Conservation (phyloP, 2,797 vertebrate species). For the Karalla daura region DNA sequence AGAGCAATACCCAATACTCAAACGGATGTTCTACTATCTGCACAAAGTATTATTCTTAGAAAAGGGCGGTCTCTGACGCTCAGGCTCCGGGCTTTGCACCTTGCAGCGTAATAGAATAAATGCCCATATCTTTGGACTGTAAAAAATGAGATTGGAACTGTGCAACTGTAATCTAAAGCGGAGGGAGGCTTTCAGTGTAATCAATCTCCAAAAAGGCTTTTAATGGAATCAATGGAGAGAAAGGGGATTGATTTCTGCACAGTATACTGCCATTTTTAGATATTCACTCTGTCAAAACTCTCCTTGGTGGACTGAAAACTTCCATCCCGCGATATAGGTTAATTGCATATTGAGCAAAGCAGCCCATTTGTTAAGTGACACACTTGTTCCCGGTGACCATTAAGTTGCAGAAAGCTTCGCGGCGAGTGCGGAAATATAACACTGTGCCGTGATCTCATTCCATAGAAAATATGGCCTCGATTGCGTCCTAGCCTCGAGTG, state of each 20-base stretch:
- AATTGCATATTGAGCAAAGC: slow-evolving; percentile 80
- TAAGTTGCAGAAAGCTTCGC: slow-evolving; percentile 43
- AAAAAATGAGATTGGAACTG: slow-evolving; percentile 74
- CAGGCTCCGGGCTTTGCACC: slow-evolving; percentile 67
- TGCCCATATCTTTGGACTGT: slow-evolving; percentile 71
- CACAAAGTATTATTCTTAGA: slow-evolving; percentile 64
- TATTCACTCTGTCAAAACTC: slow-evolving; percentile 79
- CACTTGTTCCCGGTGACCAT: slow-evolving; percentile 74
- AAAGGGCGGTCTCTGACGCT: slow-evolving; percentile 64
- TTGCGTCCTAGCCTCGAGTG: slow-evolving; percentile 2
- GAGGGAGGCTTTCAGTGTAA: slow-evolving; percentile 82
- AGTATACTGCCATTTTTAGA: slow-evolving; percentile 80
- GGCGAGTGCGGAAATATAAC: slow-evolving; percentile 45
- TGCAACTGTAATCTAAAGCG: slow-evolving; percentile 79
- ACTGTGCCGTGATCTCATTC: slow-evolving; percentile 31
- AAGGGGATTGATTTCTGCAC: slow-evolving; percentile 80
- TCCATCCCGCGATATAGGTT: slow-evolving; percentile 78
- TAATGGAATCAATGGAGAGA: slow-evolving; percentile 86
- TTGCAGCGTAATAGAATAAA: slow-evolving; percentile 79
- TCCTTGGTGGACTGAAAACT: slow-evolving; percentile 69
- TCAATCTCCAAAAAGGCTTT: slow-evolving; percentile 87
- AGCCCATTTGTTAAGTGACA: slow-evolving; percentile 77
- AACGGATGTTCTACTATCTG: slow-evolving; percentile 67
- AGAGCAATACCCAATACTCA: slow-evolving; percentile 61
- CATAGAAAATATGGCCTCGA: slow-evolving; percentile 19